A percentile compares a stretch with the other conserved stretches of the same genome.
Evolutionary conservation across 2,888 invertebrate species (phyloP).

Genomic region (Nycteola revayana): DNA sequence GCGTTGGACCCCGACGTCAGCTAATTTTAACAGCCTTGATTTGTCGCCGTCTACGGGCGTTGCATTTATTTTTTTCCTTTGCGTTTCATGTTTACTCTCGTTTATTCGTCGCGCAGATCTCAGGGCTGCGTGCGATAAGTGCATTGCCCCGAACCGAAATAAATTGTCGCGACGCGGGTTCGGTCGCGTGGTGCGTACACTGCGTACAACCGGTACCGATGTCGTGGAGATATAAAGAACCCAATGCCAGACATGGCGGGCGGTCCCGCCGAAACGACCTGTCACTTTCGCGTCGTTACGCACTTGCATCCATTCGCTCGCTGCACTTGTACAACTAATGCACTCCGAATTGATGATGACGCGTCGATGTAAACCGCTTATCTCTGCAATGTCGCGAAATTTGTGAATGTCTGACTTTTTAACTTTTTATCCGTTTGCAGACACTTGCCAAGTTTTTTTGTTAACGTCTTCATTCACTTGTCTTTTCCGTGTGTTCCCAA

Average conservation of each 20-base stretch:
- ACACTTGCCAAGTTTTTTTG: slow-evolving; percentile 39
- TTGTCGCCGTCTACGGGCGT: slow-evolving; percentile 44
- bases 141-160: slow-evolving; percentile 81
- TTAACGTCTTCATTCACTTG: slow-evolving; percentile 44
- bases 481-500: slow-evolving; percentile 37
- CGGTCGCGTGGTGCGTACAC: slow-evolving; percentile 67
- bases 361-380: slow-evolving; percentile 37
- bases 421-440: slow-evolving; percentile 52
- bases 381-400: slow-evolving; percentile 27
- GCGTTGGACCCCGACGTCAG: slow-evolving; percentile 3
- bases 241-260: slow-evolving; percentile 49
- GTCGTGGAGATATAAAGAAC: slow-evolving; percentile 42
- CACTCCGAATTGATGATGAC: slow-evolving; percentile 33
- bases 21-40: slow-evolving; percentile 50
- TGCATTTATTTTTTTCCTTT: slow-evolving; percentile 48
- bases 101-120: slow-evolving; percentile 63
- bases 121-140: slow-evolving; percentile 73
- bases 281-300: slow-evolving; percentile 52
- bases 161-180: slow-evolving; percentile 74
- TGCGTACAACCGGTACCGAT: slow-evolving; percentile 76
- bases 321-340: slow-evolving; percentile 41
- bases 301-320: slow-evolving; percentile 34
- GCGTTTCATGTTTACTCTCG: slow-evolving; percentile 63
- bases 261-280: slow-evolving; percentile 55
- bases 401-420: slow-evolving; percentile 38